Evolutionary conservation across 2,888 invertebrate species (phyloP).

Genomic region (Morinoia aosen): DNA sequence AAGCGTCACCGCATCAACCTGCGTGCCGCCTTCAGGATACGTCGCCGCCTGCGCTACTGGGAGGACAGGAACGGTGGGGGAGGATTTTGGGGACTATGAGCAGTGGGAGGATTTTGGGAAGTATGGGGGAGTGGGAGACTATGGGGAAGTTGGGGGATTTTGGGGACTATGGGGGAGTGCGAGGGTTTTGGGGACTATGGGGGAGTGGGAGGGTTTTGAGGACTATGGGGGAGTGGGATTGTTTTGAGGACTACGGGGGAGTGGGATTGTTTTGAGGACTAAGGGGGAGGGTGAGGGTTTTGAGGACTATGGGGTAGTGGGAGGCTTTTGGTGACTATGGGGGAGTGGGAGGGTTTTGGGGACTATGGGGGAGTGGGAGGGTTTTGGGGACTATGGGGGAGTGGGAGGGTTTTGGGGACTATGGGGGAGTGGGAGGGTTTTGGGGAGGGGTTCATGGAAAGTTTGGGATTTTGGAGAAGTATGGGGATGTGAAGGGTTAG

Average conservation of each 20-base stretch:
- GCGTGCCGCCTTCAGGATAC: conserved; percentile 14
- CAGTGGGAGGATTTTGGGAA: background rate
- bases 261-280: background rate
- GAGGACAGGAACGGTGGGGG: conserved; percentile 22
- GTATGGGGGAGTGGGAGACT: background rate
- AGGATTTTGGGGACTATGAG: background rate
- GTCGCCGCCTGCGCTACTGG: conserved; percentile 26
- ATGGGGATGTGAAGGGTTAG: no score
- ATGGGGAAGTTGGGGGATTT: no score
- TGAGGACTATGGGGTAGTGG: background rate
- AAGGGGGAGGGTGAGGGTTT: background rate
- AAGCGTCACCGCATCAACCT: conserved; percentile 4
- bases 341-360: background rate
- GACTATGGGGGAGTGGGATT: background rate
- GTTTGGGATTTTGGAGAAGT: no score
- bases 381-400: no score
- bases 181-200: no score
- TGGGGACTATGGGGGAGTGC: no score
- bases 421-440: no score
- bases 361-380: no score
- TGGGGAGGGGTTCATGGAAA: no score
- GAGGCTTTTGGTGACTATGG: background rate
- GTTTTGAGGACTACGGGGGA: background rate
- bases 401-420: no score
- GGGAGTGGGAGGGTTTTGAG: background rate